phyloP scores from a whole-genome alignment of 2,888 invertebrate species.

The Trypoxylon attenuatum region DNA sequence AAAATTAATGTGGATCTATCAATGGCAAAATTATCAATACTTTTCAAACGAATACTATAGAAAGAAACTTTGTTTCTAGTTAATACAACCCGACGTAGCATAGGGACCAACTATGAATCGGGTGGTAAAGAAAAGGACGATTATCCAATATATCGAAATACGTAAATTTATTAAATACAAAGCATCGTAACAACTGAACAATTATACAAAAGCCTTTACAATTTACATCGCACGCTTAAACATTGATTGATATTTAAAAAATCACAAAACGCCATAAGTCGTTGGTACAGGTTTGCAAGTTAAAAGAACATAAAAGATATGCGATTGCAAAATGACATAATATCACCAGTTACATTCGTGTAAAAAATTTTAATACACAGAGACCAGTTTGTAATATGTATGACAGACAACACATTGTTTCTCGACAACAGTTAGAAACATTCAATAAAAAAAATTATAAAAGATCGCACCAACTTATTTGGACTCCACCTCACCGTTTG shows the following conservation, averaged over 20 bases:
- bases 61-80: too few relatives aligned
- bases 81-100: too few relatives aligned
- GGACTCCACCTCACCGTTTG: not conserved
- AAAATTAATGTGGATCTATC: too few relatives aligned
- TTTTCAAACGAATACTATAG: too few relatives aligned
- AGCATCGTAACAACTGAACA: too few relatives aligned
- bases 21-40: too few relatives aligned
- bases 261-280: slow-evolving; percentile 32
- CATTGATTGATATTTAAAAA: slow-evolving; percentile 8
- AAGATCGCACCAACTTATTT: slow-evolving; percentile 21
- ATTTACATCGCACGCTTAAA: too few relatives aligned
- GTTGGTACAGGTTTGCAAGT: slow-evolving; percentile 36
- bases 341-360: slow-evolving; percentile 54
- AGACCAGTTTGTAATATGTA: slow-evolving; percentile 65
- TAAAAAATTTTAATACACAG: slow-evolving; percentile 62
- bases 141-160: too few relatives aligned
- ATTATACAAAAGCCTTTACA: too few relatives aligned
- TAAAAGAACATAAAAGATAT: slow-evolving; percentile 28
- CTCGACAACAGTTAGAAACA: slow-evolving; percentile 61
- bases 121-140: too few relatives aligned
- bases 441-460: slow-evolving; percentile 57
- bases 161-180: too few relatives aligned
- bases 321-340: slow-evolving; percentile 32
- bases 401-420: slow-evolving; percentile 56
- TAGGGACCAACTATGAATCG: too few relatives aligned